These are phyloP conservation scores for Cassiopea xamachana DNA, from an alignment of 30 jellyfish, hydroid and myxozoan genomes.

Conservation along the genomic window DNA sequence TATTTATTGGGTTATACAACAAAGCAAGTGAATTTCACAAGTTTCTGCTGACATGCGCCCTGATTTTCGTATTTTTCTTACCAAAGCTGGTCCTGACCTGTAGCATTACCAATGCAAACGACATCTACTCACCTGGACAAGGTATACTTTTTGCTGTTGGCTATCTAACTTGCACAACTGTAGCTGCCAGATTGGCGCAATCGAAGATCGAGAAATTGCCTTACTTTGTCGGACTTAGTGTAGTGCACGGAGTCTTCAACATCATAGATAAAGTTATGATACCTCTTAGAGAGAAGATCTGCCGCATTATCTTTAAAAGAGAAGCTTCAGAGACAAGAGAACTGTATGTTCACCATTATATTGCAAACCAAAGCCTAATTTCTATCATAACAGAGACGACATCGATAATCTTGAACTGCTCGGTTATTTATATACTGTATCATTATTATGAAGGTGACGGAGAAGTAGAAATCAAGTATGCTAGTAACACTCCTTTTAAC, in stretches of 20 bases:
- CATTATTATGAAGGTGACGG: not conserved
- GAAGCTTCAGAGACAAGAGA: not conserved
- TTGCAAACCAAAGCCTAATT: not conserved
- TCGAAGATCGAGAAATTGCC: not conserved
- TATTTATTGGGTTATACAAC: not conserved
- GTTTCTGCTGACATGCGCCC: not conserved
- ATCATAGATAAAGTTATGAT: not conserved
- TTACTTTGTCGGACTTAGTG: not conserved
- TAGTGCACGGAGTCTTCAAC: not conserved
- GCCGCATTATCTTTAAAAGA: not conserved
- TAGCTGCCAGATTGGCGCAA: not conserved
- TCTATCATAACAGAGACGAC: not conserved
- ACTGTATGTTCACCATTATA: too few species aligned
- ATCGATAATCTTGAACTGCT: not conserved
- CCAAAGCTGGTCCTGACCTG: not conserved
- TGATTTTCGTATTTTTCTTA: not conserved
- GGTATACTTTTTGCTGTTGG: not conserved
- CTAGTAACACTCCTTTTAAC: not conserved
- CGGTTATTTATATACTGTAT: not conserved
- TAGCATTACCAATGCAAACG: not conserved
- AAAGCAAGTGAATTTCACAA: not conserved
- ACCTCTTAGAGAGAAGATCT: not conserved
- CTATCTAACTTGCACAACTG: not conserved
- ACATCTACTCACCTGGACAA: not conserved
- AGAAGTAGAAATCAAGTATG: not conserved